Base-by-base conservation (phyloP, 2,113 vertebrate genomes). In the Zootoca vivipara region DNA sequence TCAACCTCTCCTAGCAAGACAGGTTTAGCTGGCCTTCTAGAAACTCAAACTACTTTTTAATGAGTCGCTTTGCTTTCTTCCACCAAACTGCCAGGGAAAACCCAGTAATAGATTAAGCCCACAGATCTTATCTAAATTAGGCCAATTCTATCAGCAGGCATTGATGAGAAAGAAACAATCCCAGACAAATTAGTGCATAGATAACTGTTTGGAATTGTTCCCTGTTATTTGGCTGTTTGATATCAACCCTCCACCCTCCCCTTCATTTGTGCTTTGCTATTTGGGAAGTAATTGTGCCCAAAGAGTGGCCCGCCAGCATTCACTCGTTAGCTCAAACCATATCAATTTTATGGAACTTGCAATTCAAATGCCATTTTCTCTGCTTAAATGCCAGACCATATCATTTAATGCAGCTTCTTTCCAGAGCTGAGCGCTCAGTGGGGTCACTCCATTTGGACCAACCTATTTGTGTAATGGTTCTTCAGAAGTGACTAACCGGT, bases 261-360 rank as follows among this genome's bases (percentile, higher is more conserved):
- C 67, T 82, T 80, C 22, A 16, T 81, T 88, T 77, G 77, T 65
- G 30, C 40, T 38, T 6, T 73, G 2, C 26, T 85, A 40, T 89
- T 89, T 90, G 69, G 40, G 26, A 89, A 88, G 78, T 67, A 82
- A 88, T 83, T 72, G 85, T 13, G n/a, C 40, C 46, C 42, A 74
- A 89, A 75, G 30, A 85, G 28, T 22, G 18, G 28, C 30, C n/a
- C 80, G 56, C 42, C 40, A 87, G 67, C 67, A 91, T 89, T 74
- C 69, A 85, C 13, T 16, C 33, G 9, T 74, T 89, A 85, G 90
- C 77, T 86, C 4, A 78, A 89, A 69, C 52, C 35, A 5, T 2
- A 3, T 70, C 74, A 65, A 3, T 78, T 86, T 46, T 62, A 46
- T 18, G 40, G 65, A 91, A 85, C 72, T 64, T 58, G 30, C 65